Evolutionary conservation across 2,113 vertebrate species (phyloP).

Genomic region (Anser brachyrhynchus): DNA sequence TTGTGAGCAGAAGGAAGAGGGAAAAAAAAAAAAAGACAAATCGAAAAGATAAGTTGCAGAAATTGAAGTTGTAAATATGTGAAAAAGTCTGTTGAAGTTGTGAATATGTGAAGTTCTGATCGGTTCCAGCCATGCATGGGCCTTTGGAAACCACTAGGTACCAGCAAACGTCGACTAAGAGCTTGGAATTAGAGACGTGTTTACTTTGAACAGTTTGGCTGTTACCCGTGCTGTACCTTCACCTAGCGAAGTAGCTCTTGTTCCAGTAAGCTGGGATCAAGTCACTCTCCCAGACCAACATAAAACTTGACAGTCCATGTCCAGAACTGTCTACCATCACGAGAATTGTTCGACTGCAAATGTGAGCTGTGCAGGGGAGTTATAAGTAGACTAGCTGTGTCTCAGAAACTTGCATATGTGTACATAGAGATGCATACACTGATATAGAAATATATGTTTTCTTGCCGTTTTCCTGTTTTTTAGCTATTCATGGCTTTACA

Average conservation of each 20-base stretch:
- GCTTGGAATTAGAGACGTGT: not conserved
- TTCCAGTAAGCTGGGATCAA: not conserved
- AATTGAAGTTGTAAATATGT: fast-evolving
- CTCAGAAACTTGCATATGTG: not conserved
- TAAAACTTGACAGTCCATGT: not conserved
- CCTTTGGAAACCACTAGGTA: not conserved
- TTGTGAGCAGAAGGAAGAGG: not conserved
- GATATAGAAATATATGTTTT: not conserved
- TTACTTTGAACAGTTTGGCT: not conserved
- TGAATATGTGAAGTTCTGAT: fast-evolving
- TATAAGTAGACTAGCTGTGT: not conserved
- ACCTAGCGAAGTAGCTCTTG: not conserved
- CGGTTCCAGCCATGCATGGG: not conserved
- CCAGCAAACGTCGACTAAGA: not conserved
- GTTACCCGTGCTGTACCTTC: not conserved
- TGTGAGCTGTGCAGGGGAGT: not conserved
- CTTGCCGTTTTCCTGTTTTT: not conserved
- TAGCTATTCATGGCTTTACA: not conserved
- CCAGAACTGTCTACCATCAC: not conserved
- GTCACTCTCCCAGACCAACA: not conserved
- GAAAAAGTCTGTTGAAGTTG: not conserved
- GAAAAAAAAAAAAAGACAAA: not conserved
- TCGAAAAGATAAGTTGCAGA: not conserved
- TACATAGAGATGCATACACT: not conserved
- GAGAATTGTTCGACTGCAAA: not conserved